Base-by-base conservation (phyloP, 2,113 vertebrate species). In the Etia nguti region DNA sequence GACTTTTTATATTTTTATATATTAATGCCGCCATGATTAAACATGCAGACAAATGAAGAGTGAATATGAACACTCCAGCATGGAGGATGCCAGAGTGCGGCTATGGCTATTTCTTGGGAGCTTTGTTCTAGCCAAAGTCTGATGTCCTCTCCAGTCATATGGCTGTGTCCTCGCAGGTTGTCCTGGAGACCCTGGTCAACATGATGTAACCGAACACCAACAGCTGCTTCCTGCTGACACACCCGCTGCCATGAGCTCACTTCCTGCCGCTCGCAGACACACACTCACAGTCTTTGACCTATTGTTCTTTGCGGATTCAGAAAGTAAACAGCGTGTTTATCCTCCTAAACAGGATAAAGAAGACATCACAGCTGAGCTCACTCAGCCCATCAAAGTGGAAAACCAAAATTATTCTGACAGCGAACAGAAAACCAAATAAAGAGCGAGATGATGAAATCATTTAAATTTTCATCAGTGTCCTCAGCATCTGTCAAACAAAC, bases 211-310 rank as follows among this genome's bases (percentile, higher is more conserved):
- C 10, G 80, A 52, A 79, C 26, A 89, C 11, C 26, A 55, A 80
- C 92, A 91, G 86, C 81, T 91, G 90, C 86, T 90, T 91, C 90
- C 92, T 88, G 81, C 48, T 22, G 41, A 84, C 82, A 81, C 60
- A 41, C 56, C 31, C 18, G 6, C 59, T 31, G 56, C 79, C 84
- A 77, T 91, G 73, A 90, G 88, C 60, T 91, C 68, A 88, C 48
- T 20, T 90, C 91, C 91, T 92, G 65, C 41, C 10, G 1, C 20
- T 22, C 41, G 60, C 54, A 88, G 18, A 52, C 52, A 52, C 6
- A 62, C 81, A 52, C 22, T 57, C 43, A 36, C 46, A 68, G 56
- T n/a, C 43, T 31, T 1, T 59, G 54, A 48, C 24, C 18, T 34
- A 34, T 22, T 86, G 60, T 73, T 80, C 22, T 77, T 16, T 38